Evolutionary conservation across 2,888 invertebrate species (phyloP).

Genomic region (Spisula solida): DNA sequence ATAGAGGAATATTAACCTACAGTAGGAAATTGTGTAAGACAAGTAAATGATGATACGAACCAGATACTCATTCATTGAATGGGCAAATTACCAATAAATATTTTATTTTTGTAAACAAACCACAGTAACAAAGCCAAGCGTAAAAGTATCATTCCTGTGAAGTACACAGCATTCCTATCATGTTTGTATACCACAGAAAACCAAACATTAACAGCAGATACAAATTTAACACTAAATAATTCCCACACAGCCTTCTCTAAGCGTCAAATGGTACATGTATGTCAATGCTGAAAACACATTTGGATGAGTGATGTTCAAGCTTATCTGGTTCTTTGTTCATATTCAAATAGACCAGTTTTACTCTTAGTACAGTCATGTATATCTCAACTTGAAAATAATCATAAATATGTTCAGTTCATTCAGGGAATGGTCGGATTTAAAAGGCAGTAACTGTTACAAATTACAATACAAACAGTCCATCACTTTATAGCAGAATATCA

Average conservation of each 20-base stretch:
- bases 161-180: slow-evolving; percentile 4
- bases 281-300: background rate
- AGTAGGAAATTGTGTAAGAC: slow-evolving; percentile 1
- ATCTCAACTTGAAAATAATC: no score
- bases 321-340: no score
- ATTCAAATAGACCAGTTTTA: no score
- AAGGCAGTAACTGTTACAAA: no score
- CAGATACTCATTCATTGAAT: slow-evolving; percentile 15
- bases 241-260: background rate
- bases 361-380: no score
- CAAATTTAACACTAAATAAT: background rate
- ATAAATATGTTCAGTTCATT: no score
- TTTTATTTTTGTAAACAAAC: slow-evolving; percentile 24
- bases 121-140: background rate
- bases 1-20: background rate
- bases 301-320: no score
- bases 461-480: no score
- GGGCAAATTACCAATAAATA: slow-evolving; percentile 28
- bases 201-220: background rate
- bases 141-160: background rate
- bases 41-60: slow-evolving; percentile 20
- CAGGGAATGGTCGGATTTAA: no score
- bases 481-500: no score
- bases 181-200: background rate
- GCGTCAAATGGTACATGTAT: background rate